phyloP scores from a whole-genome alignment of 2,797 vertebrate genomes.

The Brachyalestes nurse region DNA sequence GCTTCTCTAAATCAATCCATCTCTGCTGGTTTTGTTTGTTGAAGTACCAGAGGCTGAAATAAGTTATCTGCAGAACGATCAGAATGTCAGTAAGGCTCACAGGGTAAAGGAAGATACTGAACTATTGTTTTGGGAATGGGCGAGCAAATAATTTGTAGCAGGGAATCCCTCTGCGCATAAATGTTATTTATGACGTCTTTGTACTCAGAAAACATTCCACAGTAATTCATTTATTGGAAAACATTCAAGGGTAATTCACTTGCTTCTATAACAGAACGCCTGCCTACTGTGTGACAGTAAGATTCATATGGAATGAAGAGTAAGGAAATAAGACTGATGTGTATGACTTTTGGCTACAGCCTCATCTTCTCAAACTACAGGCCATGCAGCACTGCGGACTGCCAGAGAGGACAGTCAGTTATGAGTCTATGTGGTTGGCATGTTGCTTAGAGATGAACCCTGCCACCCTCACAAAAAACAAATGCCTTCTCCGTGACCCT shows the following conservation, averaged over 20 bases:
- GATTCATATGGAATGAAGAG: not conserved
- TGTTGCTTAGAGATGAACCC: conserved; percentile 8
- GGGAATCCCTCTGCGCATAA: not conserved
- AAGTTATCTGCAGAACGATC: conserved; percentile 83
- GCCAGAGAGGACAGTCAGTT: conserved; percentile 7
- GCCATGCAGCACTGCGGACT: not conserved
- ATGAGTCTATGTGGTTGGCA: conserved; percentile 14
- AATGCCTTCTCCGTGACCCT: not conserved
- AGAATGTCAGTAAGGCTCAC: conserved; percentile 39
- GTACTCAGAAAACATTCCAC: not conserved
- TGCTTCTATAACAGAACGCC: conserved; percentile 9
- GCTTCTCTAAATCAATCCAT: conserved; percentile 97
- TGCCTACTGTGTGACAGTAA: not conserved
- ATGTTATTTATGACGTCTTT: not conserved
- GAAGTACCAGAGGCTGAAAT: conserved; percentile 98
- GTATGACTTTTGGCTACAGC: not conserved
- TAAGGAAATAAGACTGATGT: not conserved
- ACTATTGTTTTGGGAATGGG: not conserved
- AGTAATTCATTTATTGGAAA: not conserved
- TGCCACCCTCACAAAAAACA: conserved; percentile 5
- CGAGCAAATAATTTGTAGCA: not conserved
- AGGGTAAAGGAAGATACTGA: not conserved
- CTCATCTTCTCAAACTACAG: not conserved
- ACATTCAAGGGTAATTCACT: not conserved
- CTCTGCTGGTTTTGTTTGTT: conserved; percentile 98